Evolutionary conservation across 2,113 vertebrate genomes (phyloP).

Genomic region (Turdus rufiventris): DNA sequence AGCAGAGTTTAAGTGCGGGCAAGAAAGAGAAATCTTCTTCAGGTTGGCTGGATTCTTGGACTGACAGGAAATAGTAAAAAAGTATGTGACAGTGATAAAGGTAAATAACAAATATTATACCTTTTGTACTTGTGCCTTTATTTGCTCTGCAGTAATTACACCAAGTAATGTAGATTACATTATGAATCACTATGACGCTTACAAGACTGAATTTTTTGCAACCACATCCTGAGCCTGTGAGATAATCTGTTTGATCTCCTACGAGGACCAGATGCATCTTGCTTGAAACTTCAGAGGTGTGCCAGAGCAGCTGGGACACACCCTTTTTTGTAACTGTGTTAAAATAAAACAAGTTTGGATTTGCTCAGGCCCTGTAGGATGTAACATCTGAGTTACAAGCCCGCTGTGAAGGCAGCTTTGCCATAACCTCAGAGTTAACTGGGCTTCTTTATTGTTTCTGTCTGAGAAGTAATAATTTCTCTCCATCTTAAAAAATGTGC

Average conservation of each 20-base stretch:
- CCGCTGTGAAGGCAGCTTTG: not conserved
- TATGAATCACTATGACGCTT: constrained; percentile 46
- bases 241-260: constrained; percentile 42
- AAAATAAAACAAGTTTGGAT: constrained; percentile 61
- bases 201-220: constrained; percentile 30
- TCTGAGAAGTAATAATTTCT: not conserved
- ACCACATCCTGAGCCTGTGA: constrained; percentile 37
- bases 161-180: constrained; percentile 6
- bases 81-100: not conserved
- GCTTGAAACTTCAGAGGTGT: constrained; percentile 36
- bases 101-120: constrained; percentile 12
- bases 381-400: constrained; percentile 37
- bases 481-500: constrained; percentile 8
- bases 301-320: not conserved
- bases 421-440: not conserved
- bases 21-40: not conserved
- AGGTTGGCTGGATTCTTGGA: not conserved
- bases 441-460: not conserved
- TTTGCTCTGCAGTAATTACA: constrained; percentile 53
- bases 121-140: constrained; percentile 42
- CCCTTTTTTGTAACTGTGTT: constrained; percentile 17
- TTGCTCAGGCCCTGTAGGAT: constrained; percentile 45
- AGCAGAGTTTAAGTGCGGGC: not conserved
- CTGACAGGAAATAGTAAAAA: not conserved
- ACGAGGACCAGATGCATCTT: constrained; percentile 18